Evolutionary conservation across 2,888 invertebrate species (phyloP).

Genomic region (Hirtodrosophila duncani): DNA sequence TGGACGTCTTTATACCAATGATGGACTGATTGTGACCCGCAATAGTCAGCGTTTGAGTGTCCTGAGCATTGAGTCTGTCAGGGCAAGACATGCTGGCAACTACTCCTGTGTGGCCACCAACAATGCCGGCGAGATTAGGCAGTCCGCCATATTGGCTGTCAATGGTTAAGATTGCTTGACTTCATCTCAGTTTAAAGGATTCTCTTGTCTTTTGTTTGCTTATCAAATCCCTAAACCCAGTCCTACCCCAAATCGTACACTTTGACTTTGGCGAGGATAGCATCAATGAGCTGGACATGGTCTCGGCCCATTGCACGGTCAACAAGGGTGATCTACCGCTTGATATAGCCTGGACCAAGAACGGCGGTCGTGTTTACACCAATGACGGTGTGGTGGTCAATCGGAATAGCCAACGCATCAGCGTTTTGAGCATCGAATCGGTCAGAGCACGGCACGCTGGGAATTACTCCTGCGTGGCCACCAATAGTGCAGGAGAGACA

Average conservation of each 20-base stretch:
- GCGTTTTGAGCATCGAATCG: constrained; percentile 82
- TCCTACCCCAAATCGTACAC: constrained; percentile 84
- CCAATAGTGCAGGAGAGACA: constrained; percentile 81
- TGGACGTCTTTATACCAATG: constrained; percentile 78
- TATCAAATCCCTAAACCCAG: constrained; percentile 76
- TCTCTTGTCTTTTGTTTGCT: too few species aligned
- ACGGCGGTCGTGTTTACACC: constrained; percentile 78
- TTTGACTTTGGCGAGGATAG: constrained; percentile 85
- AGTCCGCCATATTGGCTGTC: constrained; percentile 81
- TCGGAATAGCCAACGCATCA: constrained; percentile 82
- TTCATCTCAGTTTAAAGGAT: constrained; percentile 2
- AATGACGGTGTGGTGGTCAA: constrained; percentile 80
- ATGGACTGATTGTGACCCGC: constrained; percentile 80
- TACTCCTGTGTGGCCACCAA: constrained; percentile 83
- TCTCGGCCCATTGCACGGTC: constrained; percentile 85
- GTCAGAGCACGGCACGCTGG: constrained; percentile 82
- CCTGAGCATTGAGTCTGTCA: constrained; percentile 82
- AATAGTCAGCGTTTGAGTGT: constrained; percentile 83
- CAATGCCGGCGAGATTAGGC: constrained; percentile 80
- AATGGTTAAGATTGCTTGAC: constrained; percentile 80
- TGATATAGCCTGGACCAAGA: constrained; percentile 85
- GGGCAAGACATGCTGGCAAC: constrained; percentile 82
- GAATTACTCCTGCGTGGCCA: constrained; percentile 82
- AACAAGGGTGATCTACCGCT: constrained; percentile 88
- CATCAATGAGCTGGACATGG: constrained; percentile 84